Base-by-base conservation (phyloP, 2,113 vertebrate species). In the Phodopus roborovskii region DNA sequence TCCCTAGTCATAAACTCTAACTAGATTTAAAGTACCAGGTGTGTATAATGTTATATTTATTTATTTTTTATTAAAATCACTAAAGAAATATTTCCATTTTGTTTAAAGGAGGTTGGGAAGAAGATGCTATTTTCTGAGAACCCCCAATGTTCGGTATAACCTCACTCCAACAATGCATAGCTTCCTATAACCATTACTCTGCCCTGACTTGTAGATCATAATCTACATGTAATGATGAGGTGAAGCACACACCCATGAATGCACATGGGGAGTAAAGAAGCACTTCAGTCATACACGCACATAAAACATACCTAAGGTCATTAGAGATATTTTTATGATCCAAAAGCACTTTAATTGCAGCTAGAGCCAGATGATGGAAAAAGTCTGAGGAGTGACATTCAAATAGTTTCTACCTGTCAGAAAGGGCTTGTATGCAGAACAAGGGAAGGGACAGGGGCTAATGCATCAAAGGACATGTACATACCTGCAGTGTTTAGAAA, bases 41-140 rank as follows among this genome's bases (percentile, higher is more conserved):
- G 48, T 50, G 33, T 6, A 5, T 48, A 0, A 6, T 22, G 50
- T 88, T 79, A 7, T 79, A 83, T 71, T 83, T 39, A 22, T 56
- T 88, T n/a, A 82, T 84, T 91, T 91, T 91, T 78, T 77, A 86
- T 91, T 94, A 20, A 42, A 12, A 74, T 92, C 4, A 83, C 3
- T 91, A 56, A n/a, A 92, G n/a, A 64, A 33, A 75, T 4, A 39
- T 92, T 74, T 26, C 24, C 6, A 68, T 11, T 89, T 7, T 0
- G 3, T 60, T 22, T 15, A 84, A 74, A 19, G 15, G 3, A 1
- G 39, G 0, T 48, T 36, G 7, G 19, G 30, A 85, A 7, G 17
- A 96, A 83, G 36, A 28, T n/a, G 8, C 19, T 88, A 50, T 73
- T 89, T 85, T 16, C 9, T 9, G 77, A 92, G 42, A 77, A 22